phyloP scores from a whole-genome alignment of 2,797 vertebrate genomes.

The Danionella dracula region DNA sequence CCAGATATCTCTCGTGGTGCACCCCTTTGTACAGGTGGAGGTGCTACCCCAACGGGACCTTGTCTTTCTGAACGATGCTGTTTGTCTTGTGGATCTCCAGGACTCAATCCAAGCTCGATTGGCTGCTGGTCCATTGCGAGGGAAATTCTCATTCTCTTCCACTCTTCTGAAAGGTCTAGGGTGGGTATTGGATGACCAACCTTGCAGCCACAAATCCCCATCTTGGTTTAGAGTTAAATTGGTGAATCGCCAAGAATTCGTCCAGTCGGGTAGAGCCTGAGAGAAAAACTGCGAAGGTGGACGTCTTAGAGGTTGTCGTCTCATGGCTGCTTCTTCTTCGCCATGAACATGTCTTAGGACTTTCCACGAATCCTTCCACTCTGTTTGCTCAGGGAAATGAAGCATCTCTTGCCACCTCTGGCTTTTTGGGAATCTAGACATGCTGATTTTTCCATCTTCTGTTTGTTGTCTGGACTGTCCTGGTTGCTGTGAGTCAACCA shows the following conservation, averaged over 20 bases:
- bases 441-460: constrained; percentile 32
- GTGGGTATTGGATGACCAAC: constrained; percentile 40
- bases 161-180: constrained; percentile 12
- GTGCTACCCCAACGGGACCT: background rate
- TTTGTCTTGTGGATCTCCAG: constrained; percentile 47
- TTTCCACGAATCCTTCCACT: constrained; percentile 57
- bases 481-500: background rate
- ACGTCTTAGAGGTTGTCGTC: background rate
- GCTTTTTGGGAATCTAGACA: constrained; percentile 36
- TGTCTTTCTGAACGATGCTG: constrained; percentile 24
- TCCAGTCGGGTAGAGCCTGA: constrained; percentile 43
- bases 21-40: background rate
- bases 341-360: constrained; percentile 46
- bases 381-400: constrained; percentile 14
- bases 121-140: constrained; percentile 41
- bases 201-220: constrained; percentile 49
- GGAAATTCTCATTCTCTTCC: constrained; percentile 22
- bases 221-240: constrained; percentile 44
- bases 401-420: constrained; percentile 24
- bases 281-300: constrained; percentile 25
- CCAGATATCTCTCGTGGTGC: background rate
- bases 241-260: constrained; percentile 49
- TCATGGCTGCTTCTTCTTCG: constrained; percentile 40
- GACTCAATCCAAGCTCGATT: constrained; percentile 48
- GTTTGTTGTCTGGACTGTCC: background rate